Evolutionary conservation across 1,140 invertebrate genomes (phyloP).

Genomic region (Ganaspis sp.): DNA sequence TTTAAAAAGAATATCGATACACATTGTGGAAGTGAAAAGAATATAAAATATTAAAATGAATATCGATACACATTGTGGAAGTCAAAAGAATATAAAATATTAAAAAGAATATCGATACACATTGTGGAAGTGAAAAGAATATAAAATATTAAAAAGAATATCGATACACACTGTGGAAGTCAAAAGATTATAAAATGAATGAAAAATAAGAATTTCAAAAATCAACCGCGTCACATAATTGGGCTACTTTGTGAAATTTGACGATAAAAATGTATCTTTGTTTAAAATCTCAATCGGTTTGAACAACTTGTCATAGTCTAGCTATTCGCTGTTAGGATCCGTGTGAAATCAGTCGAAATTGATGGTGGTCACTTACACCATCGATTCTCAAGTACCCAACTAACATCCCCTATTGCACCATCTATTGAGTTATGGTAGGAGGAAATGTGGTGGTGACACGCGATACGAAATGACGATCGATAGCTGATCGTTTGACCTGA

Average conservation of each 20-base stretch:
- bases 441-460: conserved; percentile 16
- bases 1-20: no score
- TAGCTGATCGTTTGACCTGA: background rate
- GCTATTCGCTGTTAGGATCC: background rate
- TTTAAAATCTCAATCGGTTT: conserved; percentile 14
- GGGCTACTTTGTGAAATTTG: background rate
- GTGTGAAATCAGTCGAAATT: background rate
- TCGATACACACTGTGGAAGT: no score
- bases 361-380: conserved; percentile 19
- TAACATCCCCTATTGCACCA: conserved; percentile 25
- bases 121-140: no score
- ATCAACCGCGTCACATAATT: no score
- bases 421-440: conserved; percentile 12
- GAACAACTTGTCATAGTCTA: conserved; percentile 1
- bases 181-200: no score
- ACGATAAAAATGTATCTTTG: background rate
- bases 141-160: no score
- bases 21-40: no score
- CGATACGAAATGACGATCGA: background rate
- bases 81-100: no score
- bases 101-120: no score
- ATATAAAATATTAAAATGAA: no score
- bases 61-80: no score
- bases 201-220: no score
- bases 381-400: conserved; percentile 14